These are phyloP conservation scores for Lasioglossum leucozonium DNA, from an alignment of 2,888 invertebrate species.

Conservation along the genomic window DNA sequence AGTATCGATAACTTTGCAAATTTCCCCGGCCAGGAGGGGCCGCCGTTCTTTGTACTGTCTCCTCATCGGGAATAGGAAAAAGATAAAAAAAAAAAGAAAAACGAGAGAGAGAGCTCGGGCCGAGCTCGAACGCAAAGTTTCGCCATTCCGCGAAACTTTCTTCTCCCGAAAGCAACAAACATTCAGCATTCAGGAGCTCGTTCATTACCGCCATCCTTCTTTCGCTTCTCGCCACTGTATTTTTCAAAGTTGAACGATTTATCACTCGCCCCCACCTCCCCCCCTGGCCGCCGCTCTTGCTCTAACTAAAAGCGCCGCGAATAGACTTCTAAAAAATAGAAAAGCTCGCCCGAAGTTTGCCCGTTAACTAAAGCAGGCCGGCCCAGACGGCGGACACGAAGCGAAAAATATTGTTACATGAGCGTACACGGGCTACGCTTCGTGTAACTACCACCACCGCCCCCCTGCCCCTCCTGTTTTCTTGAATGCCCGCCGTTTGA, in stretches of 20 bases:
- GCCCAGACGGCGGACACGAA: slow-evolving; percentile 40
- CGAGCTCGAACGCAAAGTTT: slow-evolving; percentile 36
- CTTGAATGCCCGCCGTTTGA: slow-evolving; percentile 42
- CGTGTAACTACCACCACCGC: slow-evolving; percentile 6
- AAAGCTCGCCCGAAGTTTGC: slow-evolving; percentile 57
- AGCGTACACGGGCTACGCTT: slow-evolving; percentile 18
- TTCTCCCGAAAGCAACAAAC: slow-evolving; percentile 20
- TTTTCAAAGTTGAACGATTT: slow-evolving; percentile 61
- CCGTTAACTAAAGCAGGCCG: slow-evolving; percentile 60
- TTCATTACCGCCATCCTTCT: slow-evolving; percentile 48
- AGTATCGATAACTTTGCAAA: slow-evolving; percentile 27
- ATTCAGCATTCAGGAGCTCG: slow-evolving; percentile 46
- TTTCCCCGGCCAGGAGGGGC: not conserved
- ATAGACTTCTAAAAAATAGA: slow-evolving; percentile 59
- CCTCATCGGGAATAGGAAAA: not conserved
- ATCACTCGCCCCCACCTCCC: slow-evolving; percentile 33
- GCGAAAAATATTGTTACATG: slow-evolving; percentile 65
- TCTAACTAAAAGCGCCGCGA: slow-evolving; percentile 51
- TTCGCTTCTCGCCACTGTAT: slow-evolving; percentile 41
- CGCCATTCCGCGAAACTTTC: slow-evolving; percentile 26
- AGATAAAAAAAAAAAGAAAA: not conserved
- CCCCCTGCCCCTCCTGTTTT: slow-evolving; percentile 21
- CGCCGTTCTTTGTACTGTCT: not conserved
- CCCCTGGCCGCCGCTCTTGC: slow-evolving; percentile 7
- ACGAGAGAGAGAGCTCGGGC: not conserved